Base-by-base conservation (phyloP, 2,113 vertebrate species). In the Montifringilla adamsi region DNA sequence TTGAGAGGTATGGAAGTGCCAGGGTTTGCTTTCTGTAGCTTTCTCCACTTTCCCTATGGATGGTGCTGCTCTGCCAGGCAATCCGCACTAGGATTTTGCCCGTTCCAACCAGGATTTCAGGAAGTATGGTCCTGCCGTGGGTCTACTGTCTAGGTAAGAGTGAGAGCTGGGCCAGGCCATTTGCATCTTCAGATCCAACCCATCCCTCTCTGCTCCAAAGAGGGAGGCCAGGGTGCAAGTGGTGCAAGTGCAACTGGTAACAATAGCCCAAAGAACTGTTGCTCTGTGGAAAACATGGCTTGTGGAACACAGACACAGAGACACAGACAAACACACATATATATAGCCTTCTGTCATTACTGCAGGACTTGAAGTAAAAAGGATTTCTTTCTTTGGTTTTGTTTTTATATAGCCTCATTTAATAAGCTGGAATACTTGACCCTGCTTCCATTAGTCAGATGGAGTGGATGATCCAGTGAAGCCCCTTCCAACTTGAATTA, bases 251-350 rank as follows among this genome's bases (percentile, higher is more conserved):
- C 9, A 24, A 12, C 7, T 30, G 8, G 5, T 50, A 79, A 39
- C 15, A 55, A 72, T 46, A 77, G 4, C 68, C 44, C 49, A n/a
- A 60, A 59, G 13, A 78, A 46, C 13, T 20, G 13, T 4, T 63
- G 18, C 30, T 52, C 35, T 52, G 30, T 52, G 21, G 11, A 60
- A 92, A n/a, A 7, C 58, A 22, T 16, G 49, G 39, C 30, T 59
- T 52, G 16, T 35, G 7, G 19, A 77, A 60, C 33, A 68, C 26
- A 53, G 15, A 35, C 11, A 37, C 5, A n/a, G 6, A 44, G 3
- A n/a, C 3, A 53, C 0, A 55, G 1, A 68, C 10, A 41, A 3
- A 23, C 8, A 47, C 2, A 44, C 2, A 39, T 3, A 18, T 0
- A 19, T 0, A 26, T 14, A 35, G 37, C 37, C 44, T 87, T 89